These are phyloP conservation scores for Conus ventricosus DNA, from an alignment of 1,140 invertebrate species.

Conservation along the genomic window DNA sequence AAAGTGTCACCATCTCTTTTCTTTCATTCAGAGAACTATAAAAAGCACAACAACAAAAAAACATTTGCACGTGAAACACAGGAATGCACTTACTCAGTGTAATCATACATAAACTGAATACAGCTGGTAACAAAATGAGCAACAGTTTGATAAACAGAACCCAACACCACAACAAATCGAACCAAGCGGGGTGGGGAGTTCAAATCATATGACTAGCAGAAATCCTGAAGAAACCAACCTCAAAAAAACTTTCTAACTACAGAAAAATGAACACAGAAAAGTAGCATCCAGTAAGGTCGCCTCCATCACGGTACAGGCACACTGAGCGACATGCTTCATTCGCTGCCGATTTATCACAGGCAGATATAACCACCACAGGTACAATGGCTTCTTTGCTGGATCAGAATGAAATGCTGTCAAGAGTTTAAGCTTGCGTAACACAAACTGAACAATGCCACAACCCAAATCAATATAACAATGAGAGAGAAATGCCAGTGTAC, in stretches of 20 bases:
- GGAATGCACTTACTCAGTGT: not conserved
- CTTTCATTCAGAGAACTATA: too few relatives aligned
- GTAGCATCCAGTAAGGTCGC: not conserved
- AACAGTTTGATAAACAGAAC: not conserved
- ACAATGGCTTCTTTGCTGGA: constrained; percentile 6
- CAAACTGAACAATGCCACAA: not conserved
- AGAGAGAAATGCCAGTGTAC: not conserved
- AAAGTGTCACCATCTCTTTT: too few relatives aligned
- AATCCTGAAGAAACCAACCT: not conserved
- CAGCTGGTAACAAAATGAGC: not conserved
- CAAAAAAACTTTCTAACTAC: not conserved
- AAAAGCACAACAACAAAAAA: not conserved
- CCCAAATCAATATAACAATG: not conserved
- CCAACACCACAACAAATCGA: not conserved
- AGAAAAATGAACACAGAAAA: not conserved
- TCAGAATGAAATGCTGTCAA: not conserved
- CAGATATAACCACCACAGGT: not conserved
- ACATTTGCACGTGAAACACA: not conserved
- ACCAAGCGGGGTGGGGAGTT: not conserved
- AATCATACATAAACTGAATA: not conserved
- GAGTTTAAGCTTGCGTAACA: not conserved
- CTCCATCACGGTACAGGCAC: not conserved
- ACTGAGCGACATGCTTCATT: not conserved
- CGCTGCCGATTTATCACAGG: not conserved
- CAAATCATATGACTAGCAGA: not conserved